phyloP scores from a whole-genome alignment of 2,888 invertebrate species.

The Ditylenchus weischeri region DNA sequence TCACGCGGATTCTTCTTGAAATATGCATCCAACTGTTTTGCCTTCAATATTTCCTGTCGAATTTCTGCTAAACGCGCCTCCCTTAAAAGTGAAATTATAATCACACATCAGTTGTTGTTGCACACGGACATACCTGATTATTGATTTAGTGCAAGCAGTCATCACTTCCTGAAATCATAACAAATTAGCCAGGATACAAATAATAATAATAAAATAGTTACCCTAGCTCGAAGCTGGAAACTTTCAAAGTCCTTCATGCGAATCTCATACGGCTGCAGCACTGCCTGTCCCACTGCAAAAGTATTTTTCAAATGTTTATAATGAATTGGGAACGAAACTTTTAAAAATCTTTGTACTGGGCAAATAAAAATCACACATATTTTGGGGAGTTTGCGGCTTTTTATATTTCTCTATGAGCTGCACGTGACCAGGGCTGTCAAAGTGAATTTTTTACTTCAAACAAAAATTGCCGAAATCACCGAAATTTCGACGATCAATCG shows the following conservation, averaged over 20 bases:
- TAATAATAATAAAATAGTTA: conserved; percentile 36
- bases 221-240: conserved; percentile 83
- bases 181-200: too few species aligned
- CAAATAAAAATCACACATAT: not conserved
- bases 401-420: not conserved
- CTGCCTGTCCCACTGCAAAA: conserved; percentile 52
- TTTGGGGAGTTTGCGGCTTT: not conserved
- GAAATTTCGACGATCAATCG: too few species aligned
- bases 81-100: too few species aligned
- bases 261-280: conserved; percentile 81
- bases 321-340: too few species aligned
- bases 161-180: conserved; percentile 73
- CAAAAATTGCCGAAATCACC: too few species aligned
- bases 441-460: too few species aligned
- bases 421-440: too few species aligned
- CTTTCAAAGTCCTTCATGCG: conserved; percentile 91
- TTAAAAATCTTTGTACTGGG: too few species aligned
- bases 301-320: not conserved
- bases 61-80: conserved; percentile 76
- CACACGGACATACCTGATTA: conserved; percentile 81
- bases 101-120: too few species aligned
- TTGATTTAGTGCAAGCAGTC: conserved; percentile 86
- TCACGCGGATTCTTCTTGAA: conserved; percentile 55
- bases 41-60: conserved; percentile 84
- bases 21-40: conserved; percentile 64